Base-by-base conservation (phyloP, 1,140 invertebrate species). In the Drosophila nikananu region DNA sequence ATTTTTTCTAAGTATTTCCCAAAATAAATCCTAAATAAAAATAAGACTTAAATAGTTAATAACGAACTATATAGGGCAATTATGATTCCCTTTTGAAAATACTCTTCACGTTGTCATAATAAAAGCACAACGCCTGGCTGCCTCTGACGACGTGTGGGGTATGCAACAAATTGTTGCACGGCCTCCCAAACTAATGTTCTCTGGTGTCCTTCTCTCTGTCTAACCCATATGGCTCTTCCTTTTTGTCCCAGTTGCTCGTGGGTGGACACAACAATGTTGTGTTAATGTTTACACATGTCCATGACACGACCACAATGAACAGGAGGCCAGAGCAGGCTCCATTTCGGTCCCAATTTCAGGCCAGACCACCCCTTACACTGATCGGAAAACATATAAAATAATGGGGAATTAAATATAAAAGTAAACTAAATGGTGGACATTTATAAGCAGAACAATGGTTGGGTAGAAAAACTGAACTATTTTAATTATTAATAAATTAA, bases 91-190 rank as follows among this genome's bases (percentile, higher is more conserved):
- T 23, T 27, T 17, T 25, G 12, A 10, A 19, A 32, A 49, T 65
- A 49, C 61, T 21, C 25, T 37, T 23, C 9, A 9, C 9, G 6
- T 6, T 19, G 12, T 46, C 39, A 67, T 42, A 55, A 80, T 62
- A 87, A 89, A 87, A 72, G 81, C 64, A 78, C 81, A 87, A 76
- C 76, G 66, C 51, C 51, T 60, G 67, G 48, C 17, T 57, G 46
- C n/a, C 27, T n/a, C 49, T 27, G 17, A 13, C 23, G 30, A 30
- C 17, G 10, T 75, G 17, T 79, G 65, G 30, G 68, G 72, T 49
- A 73, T 84, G 86, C 84, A 89, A 81, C 84, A 89, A 90, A 81
- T 89, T 90, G 84, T 81, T 89, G 86, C 80, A 86, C 60, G 64
- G 52, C 77, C 58, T 64, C 80, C 57, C 67, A 39, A 74, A 80